Base-by-base conservation (phyloP, 2,888 invertebrate genomes). In the Drosophila seclusa region DNA sequence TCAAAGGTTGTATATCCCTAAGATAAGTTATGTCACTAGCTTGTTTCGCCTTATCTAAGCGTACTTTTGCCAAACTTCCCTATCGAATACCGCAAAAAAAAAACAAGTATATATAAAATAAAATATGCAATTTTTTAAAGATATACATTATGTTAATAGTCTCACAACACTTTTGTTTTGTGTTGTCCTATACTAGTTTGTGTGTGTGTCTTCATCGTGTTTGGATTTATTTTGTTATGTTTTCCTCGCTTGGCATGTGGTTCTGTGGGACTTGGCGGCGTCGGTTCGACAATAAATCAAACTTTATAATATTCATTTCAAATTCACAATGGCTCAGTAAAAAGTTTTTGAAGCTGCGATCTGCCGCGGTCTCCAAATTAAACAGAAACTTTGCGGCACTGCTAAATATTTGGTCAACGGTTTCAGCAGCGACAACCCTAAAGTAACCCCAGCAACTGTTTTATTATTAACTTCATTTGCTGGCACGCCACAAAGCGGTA, bases 381-480 rank as follows among this genome's bases (percentile, higher is more conserved):
- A 86, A 83, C 83, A 76, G 55, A 67, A 86, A 86, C 76, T 71
- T 78, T 70, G 57, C 34, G 50, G 49, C 57, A 68, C 65, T 54
- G 73, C 66, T 71, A 81, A 80, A 81, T 80, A 80, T 81, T 80
- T 81, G 72, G 79, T 66, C 74, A 72, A 57, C 59, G 66, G 76
- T 71, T 74, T 59, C 13, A 57, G 49, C 68, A 63, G 73, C 87
- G 71, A 76, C 75, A 84, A 83, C 77, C 70, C 81, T 73, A 40
- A 72, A 86, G 83, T 85, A 87, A 89, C 90, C 89, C 88, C 75
- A 89, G 78, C 85, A 88, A 86, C 90, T 89, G 90, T 86, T 87
- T 88, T 88, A 90, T 90, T 87, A 87, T 87, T 87, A 87, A 87
- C 86, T 87, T 87, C 83, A 87, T 87, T 87, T 87, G 79, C 79